phyloP scores from a whole-genome alignment of 2,113 vertebrate genomes.

The Aramus guarauna region DNA sequence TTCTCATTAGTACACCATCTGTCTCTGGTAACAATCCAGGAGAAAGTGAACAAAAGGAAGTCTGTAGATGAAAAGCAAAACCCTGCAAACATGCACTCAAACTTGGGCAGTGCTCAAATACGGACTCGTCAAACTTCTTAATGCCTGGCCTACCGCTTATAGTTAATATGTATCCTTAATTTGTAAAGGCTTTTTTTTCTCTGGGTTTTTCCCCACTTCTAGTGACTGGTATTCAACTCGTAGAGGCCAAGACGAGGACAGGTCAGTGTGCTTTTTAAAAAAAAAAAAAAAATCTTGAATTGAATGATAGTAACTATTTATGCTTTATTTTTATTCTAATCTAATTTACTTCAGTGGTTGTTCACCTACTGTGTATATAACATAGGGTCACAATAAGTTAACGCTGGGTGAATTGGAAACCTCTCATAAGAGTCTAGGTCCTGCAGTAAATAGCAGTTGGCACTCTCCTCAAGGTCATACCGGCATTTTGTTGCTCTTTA shows the following conservation, averaged over 20 bases:
- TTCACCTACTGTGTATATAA: not conserved
- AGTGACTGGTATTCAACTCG: not conserved
- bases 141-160: not conserved
- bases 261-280: not conserved
- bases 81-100: fast-evolving
- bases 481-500: not conserved
- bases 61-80: not conserved
- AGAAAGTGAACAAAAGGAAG: not conserved
- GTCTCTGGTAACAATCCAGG: not conserved
- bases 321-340: not conserved
- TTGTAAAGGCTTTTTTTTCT: not conserved
- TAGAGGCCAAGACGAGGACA: not conserved
- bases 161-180: not conserved
- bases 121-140: fast-evolving
- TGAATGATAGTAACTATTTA: not conserved
- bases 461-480: not conserved
- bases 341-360: not conserved
- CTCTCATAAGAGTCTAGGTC: not conserved
- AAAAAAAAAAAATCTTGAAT: not conserved
- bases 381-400: not conserved
- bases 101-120: not conserved
- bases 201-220: not conserved
- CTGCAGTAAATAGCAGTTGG: not conserved
- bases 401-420: not conserved
- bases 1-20: not conserved